Conservation (phyloP, 1,140 invertebrate genomes). For the Ostrea denselamellosa region DNA sequence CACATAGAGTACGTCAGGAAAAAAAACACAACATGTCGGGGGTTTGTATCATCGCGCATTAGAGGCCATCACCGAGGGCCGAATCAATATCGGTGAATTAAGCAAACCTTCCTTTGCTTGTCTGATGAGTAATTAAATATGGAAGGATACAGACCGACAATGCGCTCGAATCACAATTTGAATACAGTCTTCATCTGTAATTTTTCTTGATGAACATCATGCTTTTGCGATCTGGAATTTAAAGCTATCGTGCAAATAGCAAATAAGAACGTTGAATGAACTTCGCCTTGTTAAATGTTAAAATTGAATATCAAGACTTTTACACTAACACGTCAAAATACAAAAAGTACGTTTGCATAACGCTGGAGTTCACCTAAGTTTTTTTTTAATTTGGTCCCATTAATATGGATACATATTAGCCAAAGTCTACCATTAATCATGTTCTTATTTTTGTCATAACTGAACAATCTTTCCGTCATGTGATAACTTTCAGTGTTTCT, state of each 20-base stretch:
- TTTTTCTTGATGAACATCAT: not conserved
- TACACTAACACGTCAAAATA: no score
- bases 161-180: not conserved
- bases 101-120: not conserved
- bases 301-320: not conserved
- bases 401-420: no score
- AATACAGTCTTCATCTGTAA: not conserved
- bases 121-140: slow-evolving; percentile 26
- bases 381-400: no score
- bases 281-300: not conserved
- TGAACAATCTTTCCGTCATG: no score
- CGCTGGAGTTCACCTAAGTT: no score
- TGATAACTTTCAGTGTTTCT: no score
- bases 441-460: no score
- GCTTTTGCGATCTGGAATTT: not conserved
- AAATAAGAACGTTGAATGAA: not conserved
- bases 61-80: not conserved
- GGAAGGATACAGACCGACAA: slow-evolving; percentile 11
- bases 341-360: no score
- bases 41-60: not conserved
- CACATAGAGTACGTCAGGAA: not conserved
- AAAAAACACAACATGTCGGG: slow-evolving; percentile 8
- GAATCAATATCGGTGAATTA: slow-evolving; percentile 17
- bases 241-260: not conserved
- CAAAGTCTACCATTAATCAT: no score